These are phyloP conservation scores for Tetranychus urticae DNA, from an alignment of 1,140 invertebrate genomes.

Conservation along the genomic window DNA sequence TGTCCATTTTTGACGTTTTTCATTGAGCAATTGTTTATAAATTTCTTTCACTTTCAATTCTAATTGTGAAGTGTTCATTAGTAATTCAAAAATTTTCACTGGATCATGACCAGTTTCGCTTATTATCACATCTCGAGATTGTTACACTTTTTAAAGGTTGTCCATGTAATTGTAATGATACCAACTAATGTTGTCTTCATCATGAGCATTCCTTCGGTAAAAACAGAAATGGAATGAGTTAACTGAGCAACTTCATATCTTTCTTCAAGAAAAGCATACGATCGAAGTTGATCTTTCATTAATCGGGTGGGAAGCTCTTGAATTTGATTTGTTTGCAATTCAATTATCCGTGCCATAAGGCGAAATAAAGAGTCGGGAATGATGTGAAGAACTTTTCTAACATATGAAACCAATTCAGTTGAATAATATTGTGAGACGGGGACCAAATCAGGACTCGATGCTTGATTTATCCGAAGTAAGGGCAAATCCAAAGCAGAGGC, in stretches of 20 bases:
- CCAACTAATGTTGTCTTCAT: slow-evolving; percentile 90
- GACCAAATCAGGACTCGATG: slow-evolving; percentile 61
- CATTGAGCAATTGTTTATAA: slow-evolving; percentile 36
- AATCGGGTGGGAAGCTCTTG: slow-evolving; percentile 76
- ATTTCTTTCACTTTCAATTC: slow-evolving; percentile 59
- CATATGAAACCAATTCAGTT: slow-evolving; percentile 69
- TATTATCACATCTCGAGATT: too few species aligned
- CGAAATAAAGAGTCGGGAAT: slow-evolving; percentile 90
- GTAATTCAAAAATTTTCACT: slow-evolving; percentile 36
- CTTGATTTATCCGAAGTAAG: slow-evolving; percentile 79
- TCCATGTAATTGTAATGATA: slow-evolving; percentile 61
- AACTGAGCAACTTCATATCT: slow-evolving; percentile 48
- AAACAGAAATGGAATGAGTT: slow-evolving; percentile 77
- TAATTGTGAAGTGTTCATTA: slow-evolving; percentile 68
- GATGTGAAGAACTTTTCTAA: slow-evolving; percentile 81
- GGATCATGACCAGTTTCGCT: too few species aligned
- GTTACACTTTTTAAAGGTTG: too few species aligned
- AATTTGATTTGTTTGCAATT: slow-evolving; percentile 38
- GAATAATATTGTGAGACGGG: slow-evolving; percentile 92
- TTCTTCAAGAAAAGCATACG: slow-evolving; percentile 72
- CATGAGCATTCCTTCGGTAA: slow-evolving; percentile 77
- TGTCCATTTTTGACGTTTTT: slow-evolving; percentile 52
- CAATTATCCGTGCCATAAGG: slow-evolving; percentile 61
- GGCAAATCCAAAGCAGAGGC: slow-evolving; percentile 83
- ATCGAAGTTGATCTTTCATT: slow-evolving; percentile 82